Evolutionary conservation across 2,888 invertebrate species (phyloP).

Genomic region (Apeira syringaria): DNA sequence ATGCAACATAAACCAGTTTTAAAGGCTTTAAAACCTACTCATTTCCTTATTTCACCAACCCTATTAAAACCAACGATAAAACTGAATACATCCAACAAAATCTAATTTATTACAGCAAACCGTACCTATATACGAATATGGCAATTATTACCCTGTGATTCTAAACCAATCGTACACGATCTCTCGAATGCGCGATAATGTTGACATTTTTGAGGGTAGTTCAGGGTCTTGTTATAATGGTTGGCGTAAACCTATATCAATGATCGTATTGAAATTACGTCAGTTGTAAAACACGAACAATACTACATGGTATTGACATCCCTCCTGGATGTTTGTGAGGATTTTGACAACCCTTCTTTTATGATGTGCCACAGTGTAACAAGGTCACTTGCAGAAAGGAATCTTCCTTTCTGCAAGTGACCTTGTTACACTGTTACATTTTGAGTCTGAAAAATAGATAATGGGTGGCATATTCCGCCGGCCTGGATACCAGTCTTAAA

Average conservation of each 20-base stretch:
- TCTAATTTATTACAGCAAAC: constrained; percentile 26
- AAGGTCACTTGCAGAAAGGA: constrained; percentile 9
- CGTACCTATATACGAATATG: constrained; percentile 8
- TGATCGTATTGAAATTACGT: constrained; percentile 17
- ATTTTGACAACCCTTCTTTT: constrained; percentile 23
- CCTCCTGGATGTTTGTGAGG: constrained; percentile 11
- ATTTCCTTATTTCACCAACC: constrained; percentile 24
- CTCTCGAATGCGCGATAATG: not conserved
- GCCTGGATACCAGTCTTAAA: too few relatives aligned
- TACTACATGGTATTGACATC: constrained; percentile 27
- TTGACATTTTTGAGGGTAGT: not conserved
- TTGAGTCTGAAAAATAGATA: too few relatives aligned
- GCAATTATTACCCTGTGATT: constrained; percentile 15
- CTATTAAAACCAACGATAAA: constrained; percentile 26
- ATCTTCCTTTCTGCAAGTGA: too few relatives aligned
- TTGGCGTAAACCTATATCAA: constrained; percentile 13
- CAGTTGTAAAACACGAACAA: constrained; percentile 22
- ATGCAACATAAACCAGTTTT: constrained; percentile 15
- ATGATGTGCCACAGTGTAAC: constrained; percentile 12
- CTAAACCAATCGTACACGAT: not conserved
- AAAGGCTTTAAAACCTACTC: constrained; percentile 25
- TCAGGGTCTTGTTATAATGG: constrained; percentile 1
- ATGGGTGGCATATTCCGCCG: too few relatives aligned
- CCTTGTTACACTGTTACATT: too few relatives aligned
- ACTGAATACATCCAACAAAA: constrained; percentile 23